Base-by-base conservation (phyloP, 2,797 vertebrate species). In the Megaceryle alcyon region DNA sequence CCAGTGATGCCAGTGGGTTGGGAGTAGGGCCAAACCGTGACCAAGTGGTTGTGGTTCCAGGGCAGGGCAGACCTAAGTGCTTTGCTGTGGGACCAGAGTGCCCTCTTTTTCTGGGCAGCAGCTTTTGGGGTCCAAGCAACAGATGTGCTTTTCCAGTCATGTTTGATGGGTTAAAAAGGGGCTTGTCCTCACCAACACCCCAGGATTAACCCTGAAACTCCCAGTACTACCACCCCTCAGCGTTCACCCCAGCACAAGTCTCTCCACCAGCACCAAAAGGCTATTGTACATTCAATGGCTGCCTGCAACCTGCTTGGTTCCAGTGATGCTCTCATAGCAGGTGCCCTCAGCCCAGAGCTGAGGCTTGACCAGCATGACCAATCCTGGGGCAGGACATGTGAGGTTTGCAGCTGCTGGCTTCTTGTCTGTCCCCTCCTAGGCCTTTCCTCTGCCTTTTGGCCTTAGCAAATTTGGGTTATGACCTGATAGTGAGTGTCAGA, bases 191-290 rank as follows among this genome's bases (percentile, higher is more conserved):
- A 76, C n/a, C 33, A 41, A 0, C 2, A 10, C 20, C 14, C 18
- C 49, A 63, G 44, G 43, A 54, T 21, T 31, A 89, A 39, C 79
- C 69, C 82, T 69, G 79, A 63, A 88, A 18, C 46, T 88, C 48
- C n/a, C 78, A 92, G 93, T 75, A 95, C 91, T 91, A 90, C 87
- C 89, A 51, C 23, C 39, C n/a, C 21, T 37, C 0, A 19, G 73
- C 48, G 80, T 90, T 79, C 59, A 49, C 71, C 56, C 60, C 88
- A 92, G 82, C 92, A 96, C 91, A 85, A 90, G 65, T 39, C 56
- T 90, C 53, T 89, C 89, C 89, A 92, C 77, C 91, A 94, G 96
- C 95, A 92, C 85, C 0, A 0, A 68, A 92, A 90, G 82, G 93
- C 88, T 64, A 28, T 77, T 77, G 85, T 49, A n/a, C 39, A 51